Base-by-base conservation (phyloP, 2,113 vertebrate genomes). In the Oryzias woworae region DNA sequence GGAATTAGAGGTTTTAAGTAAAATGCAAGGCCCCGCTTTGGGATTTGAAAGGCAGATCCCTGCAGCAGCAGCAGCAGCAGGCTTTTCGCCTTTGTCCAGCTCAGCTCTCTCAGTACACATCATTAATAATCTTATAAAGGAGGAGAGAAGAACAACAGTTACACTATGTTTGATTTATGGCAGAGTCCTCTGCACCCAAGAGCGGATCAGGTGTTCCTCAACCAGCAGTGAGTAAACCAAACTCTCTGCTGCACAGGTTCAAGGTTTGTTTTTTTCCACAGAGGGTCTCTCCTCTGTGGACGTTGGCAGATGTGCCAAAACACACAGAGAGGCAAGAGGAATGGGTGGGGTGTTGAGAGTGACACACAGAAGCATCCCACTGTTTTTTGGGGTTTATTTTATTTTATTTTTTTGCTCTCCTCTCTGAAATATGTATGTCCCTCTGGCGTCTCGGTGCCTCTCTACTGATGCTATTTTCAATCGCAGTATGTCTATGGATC, bases 141-240 rank as follows among this genome's bases (percentile, higher is more conserved):
- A 69, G 68, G 66, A 28, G 61, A 68, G 57, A 65, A 49, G 77
- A 79, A 58, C 79, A 78, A 75, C 71, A 70, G 78, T 70, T 65
- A 47, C 62, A 53, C 46, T 64, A n/a, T 47, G 53, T 69, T 74
- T 90, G 89, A 92, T 91, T 90, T 83, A 92, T 89, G 84, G 73
- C 66, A 24, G 13, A 17, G 65, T 46, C 53, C 65, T 31, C 36
- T n/a, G 75, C 72, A 58, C 71, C 83, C 72, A 78, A 81, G 60
- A 79, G 45, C 12, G 1, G 71, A 75, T 74, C 57, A 55, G 55
- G 65, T 64, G 66, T 58, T 63, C 63, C 73, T 59, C 46, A 59
- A 64, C 24, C 54, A 59, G 56, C 47, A 13, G 58, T 78, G 62
- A 78, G 77, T 69, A 85, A 81, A 72, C 69, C 72, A 66, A 22